Evolutionary conservation across 2,113 vertebrate species (phyloP).

Genomic region (Ochotona princeps): DNA sequence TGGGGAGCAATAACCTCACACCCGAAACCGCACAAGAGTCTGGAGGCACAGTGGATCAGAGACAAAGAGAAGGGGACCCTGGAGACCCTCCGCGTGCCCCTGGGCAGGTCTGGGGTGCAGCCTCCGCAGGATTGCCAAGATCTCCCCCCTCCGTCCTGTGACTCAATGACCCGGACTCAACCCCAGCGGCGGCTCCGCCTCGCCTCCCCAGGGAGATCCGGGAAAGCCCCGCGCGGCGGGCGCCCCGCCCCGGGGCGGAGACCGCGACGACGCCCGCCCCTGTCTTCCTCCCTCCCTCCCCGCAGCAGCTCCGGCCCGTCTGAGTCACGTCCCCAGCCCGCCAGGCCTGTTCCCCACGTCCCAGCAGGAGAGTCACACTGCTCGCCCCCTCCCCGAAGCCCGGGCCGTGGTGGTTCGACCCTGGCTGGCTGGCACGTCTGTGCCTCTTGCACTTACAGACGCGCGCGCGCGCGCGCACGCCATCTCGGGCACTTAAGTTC

Average conservation of each 20-base stretch:
- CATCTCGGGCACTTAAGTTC: no score
- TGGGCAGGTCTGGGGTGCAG: neutral
- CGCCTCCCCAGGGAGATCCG: slow-evolving; percentile 73
- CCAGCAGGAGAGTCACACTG: neutral
- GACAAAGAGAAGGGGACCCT: neutral
- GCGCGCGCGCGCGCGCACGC: no score
- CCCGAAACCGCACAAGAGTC: no score
- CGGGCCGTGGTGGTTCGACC: neutral
- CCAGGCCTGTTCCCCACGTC: slow-evolving; percentile 59
- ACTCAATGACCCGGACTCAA: slow-evolving; percentile 78
- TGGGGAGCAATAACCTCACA: neutral
- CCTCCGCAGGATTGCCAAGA: neutral
- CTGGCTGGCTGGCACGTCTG: neutral
- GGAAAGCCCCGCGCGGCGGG: slow-evolving; percentile 74
- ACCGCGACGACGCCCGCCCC: neutral
- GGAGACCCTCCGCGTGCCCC: neutral
- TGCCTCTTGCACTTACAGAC: neutral
- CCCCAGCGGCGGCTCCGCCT: slow-evolving; percentile 68
- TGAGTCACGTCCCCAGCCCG: slow-evolving; percentile 75
- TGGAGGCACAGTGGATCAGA: no score
- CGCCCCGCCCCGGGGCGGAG: slow-evolving; percentile 53
- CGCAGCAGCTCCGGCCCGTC: neutral
- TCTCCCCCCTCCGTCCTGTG: neutral
- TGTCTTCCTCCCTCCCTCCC: neutral
- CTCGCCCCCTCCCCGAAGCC: neutral